Base-by-base conservation (phyloP, 1,140 invertebrate genomes). In the Cryptotermes secundus region DNA sequence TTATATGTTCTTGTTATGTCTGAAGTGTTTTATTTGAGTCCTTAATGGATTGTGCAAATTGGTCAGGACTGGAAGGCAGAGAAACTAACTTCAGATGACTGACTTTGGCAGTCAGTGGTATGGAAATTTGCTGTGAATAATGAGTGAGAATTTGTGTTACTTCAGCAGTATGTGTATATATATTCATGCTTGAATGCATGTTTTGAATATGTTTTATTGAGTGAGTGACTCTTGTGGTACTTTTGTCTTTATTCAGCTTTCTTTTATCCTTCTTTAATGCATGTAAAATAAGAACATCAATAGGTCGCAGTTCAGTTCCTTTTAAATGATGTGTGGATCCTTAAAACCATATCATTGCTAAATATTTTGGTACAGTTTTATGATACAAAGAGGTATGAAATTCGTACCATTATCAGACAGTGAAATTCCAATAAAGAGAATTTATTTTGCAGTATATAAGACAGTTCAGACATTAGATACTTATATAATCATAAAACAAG, bases 61-160 rank as follows among this genome's bases (percentile, higher is more conserved):
- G 45, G 14, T 19, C 16, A 19, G 45, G 22, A 49, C 14, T 19
- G 19, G 45, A 49, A 1, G 45, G 16, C 1, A 14, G 38, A 42
- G 22, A 49, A 22, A 14, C 16, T 14, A 19, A 49, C 45, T 19
- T 16, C 9, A 42, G 38, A 42, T 14, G 16, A 42, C 38, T 42
- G 38, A 42, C 38, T n/a, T n/a, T 42, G 38, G 14, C 1, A 49
- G 45, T 49, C 19, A 49, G 45, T 49, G 45, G 45, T 49, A 22
- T 19, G 45, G 45, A 49, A 49, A 49, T 49, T 19, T 19, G 45
- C 59, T 72, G 59, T 72, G 59, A 72, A 10, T 72, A 72, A 26
- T 72, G 59, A 72, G 26, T 72, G 59, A 72, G 59, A 72, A 72
- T 72, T 72, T 31, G n/a, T 72, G 59, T 72, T n/a, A 72, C 59